phyloP scores from a whole-genome alignment of 2,888 invertebrate genomes.

The Agrochola lota region DNA sequence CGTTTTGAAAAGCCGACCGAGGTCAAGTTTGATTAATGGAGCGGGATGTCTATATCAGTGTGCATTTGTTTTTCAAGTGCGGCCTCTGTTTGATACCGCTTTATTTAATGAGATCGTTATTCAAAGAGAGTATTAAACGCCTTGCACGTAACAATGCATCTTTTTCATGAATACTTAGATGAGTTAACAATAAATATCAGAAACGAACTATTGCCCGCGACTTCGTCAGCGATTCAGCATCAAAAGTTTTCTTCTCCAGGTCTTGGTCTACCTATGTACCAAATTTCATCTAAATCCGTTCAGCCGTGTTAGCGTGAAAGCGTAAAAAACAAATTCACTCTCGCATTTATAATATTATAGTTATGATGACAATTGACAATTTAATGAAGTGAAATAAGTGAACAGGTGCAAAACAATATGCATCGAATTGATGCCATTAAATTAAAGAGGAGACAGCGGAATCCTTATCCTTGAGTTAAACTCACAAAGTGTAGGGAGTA shows the following conservation, averaged over 20 bases:
- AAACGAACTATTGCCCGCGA: too few relatives aligned
- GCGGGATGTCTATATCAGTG: conserved; percentile 68
- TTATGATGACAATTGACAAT: not conserved
- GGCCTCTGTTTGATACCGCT: conserved; percentile 63
- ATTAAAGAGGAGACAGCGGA: not conserved
- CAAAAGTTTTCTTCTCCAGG: too few relatives aligned
- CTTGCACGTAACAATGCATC: conserved; percentile 6
- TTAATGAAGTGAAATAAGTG: not conserved
- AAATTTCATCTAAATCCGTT: too few relatives aligned
- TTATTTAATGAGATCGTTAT: conserved; percentile 69
- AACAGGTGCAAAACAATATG: not conserved
- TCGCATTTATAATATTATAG: too few relatives aligned
- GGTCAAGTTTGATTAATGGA: conserved; percentile 77
- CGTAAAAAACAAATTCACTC: too few relatives aligned
- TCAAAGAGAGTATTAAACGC: conserved; percentile 50
- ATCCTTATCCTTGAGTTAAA: conserved; percentile 3
- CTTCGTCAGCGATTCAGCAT: too few relatives aligned
- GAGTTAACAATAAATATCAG: not conserved
- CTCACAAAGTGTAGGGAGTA: not conserved
- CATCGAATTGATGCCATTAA: not conserved
- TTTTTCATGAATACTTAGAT: conserved; percentile 9
- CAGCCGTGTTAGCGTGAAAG: too few relatives aligned
- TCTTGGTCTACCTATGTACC: too few relatives aligned
- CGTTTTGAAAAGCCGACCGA: conserved; percentile 58
- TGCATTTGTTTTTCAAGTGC: conserved; percentile 73